A percentile compares a stretch with the other conserved stretches of the same genome.
Evolutionary conservation across 2,113 vertebrate genomes (phyloP).

Genomic region (Haemorhous mexicanus): DNA sequence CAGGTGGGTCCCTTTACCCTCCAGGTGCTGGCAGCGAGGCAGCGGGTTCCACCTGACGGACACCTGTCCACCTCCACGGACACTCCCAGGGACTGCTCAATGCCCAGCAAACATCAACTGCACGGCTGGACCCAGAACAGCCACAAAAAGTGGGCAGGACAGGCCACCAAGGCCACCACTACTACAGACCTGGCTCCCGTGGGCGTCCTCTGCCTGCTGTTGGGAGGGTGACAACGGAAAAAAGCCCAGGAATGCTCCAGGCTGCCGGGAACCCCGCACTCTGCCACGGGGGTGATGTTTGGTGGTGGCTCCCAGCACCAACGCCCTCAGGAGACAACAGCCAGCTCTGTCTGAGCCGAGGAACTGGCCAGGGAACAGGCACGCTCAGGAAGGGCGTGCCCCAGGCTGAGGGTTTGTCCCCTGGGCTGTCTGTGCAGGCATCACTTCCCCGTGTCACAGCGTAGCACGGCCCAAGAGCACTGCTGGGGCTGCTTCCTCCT

Average conservation of each 20-base stretch:
- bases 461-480: neutral
- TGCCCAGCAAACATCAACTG: neutral
- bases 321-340: neutral
- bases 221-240: fast-evolving
- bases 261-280: neutral
- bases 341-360: neutral
- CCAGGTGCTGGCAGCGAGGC: neutral
- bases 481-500: neutral
- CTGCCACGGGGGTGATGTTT: neutral
- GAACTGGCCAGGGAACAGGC: neutral
- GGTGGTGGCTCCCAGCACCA: neutral
- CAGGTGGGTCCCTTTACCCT: neutral
- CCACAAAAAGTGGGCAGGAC: neutral
- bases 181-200: neutral
- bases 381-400: constrained; percentile 52
- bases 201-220: neutral
- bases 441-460: constrained; percentile 42
- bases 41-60: neutral
- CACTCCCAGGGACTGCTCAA: neutral
- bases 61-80: too few species aligned
- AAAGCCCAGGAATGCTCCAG: neutral
- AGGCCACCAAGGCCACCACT: neutral
- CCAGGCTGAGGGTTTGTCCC: neutral
- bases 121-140: neutral
- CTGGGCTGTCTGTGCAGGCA: constrained; percentile 17